phyloP scores from a whole-genome alignment of 2,888 invertebrate genomes.

The Anagyrus pseudococci region DNA sequence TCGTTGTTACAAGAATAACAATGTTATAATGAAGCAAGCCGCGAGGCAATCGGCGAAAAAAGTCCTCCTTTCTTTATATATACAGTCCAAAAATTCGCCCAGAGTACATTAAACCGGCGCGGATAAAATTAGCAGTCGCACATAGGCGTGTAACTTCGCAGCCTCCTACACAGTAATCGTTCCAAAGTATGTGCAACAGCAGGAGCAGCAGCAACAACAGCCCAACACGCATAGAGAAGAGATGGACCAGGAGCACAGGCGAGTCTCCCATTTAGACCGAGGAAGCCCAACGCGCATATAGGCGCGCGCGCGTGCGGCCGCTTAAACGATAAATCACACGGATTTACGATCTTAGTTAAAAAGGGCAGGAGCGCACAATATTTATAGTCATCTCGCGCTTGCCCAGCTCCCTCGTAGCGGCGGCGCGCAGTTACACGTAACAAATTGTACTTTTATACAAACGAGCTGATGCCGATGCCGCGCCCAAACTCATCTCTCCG shows the following conservation, averaged over 20 bases:
- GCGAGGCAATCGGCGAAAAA: too few relatives aligned
- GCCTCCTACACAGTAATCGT: too few relatives aligned
- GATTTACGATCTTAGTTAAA: slow-evolving; percentile 59
- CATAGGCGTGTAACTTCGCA: too few relatives aligned
- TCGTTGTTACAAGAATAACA: too few relatives aligned
- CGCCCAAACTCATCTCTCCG: slow-evolving; percentile 7
- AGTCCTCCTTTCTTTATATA: too few relatives aligned
- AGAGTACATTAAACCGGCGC: too few relatives aligned
- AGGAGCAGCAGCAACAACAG: neutral
- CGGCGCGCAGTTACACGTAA: slow-evolving; percentile 54
- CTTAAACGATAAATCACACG: slow-evolving; percentile 56
- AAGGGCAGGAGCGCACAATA: slow-evolving; percentile 55
- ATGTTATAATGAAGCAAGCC: too few relatives aligned
- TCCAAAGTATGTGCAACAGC: too few relatives aligned
- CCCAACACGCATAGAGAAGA: neutral
- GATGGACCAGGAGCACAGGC: too few relatives aligned
- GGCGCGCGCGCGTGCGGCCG: slow-evolving; percentile 22
- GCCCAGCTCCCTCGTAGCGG: neutral
- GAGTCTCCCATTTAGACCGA: neutral
- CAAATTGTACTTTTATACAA: slow-evolving; percentile 61
- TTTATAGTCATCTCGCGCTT: slow-evolving; percentile 58
- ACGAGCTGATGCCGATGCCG: slow-evolving; percentile 43
- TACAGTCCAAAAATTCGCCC: too few relatives aligned
- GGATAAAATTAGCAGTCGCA: too few relatives aligned
- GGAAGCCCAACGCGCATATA: too few relatives aligned